Conservation (phyloP, 2,797 vertebrate genomes). For the Xenopus petersii region DNA sequence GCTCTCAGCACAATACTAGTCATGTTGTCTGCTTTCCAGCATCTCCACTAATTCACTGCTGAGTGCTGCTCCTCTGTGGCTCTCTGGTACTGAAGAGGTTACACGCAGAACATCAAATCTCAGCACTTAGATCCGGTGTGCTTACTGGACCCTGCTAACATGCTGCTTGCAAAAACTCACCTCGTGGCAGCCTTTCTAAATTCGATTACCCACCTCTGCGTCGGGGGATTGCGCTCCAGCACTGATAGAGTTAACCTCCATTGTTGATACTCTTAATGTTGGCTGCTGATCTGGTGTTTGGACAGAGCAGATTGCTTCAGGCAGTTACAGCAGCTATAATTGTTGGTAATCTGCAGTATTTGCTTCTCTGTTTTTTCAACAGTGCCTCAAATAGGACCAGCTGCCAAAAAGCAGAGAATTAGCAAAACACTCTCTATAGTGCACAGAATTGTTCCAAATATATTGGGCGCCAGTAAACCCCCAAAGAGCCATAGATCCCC, state of each 20-base stretch:
- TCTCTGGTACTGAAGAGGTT: neutral
- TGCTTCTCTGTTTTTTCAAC: conserved; percentile 10
- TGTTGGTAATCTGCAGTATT: conserved; percentile 10
- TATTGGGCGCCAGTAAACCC: neutral
- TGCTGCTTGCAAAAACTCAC: too few species aligned
- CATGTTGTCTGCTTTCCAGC: conserved; percentile 14
- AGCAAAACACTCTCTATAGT: neutral
- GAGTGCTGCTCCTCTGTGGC: neutral
- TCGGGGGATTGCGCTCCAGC: neutral
- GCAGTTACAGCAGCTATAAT: conserved; percentile 14
- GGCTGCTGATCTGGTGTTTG: conserved; percentile 6
- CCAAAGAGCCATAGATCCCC: neutral
- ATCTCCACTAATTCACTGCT: conserved; percentile 16
- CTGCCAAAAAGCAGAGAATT: neutral
- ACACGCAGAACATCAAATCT: too few species aligned
- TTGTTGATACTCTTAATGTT: neutral
- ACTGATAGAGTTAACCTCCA: neutral
- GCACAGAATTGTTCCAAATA: neutral
- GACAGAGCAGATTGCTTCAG: conserved; percentile 5
- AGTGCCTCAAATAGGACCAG: conserved; percentile 7
- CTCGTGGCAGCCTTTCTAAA: too few species aligned
- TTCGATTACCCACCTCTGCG: neutral
- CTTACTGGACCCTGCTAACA: too few species aligned
- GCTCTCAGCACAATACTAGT: conserved; percentile 15
- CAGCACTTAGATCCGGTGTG: too few species aligned